Percentiles rank a stretch among this genome's conserved stretches.
These are phyloP conservation scores for Melitaea athalia DNA, from an alignment of 2,888 invertebrate genomes.

Conservation along the genomic window DNA sequence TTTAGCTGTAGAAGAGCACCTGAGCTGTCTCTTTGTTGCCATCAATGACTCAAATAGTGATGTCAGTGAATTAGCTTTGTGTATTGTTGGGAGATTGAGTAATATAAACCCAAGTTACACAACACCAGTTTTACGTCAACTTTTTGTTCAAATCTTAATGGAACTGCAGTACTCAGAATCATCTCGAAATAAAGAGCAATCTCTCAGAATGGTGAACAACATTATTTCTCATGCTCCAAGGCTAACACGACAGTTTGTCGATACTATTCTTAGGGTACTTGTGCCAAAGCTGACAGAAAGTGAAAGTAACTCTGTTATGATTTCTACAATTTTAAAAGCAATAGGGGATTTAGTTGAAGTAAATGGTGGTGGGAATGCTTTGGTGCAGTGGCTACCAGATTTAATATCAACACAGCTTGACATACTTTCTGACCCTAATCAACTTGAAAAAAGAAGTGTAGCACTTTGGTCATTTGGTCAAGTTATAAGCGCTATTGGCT, in stretches of 20 bases:
- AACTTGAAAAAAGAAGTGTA: constrained; percentile 95
- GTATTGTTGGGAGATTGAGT: constrained; percentile 95
- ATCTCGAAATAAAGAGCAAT: constrained; percentile 97
- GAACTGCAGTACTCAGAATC: constrained; percentile 98
- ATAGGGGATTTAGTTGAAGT: constrained; percentile 98
- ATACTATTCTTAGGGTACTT: constrained; percentile 93
- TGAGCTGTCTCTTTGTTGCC: constrained; percentile 95
- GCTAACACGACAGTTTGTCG: constrained; percentile 96
- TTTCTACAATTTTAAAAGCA: constrained; percentile 93
- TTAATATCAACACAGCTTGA: constrained; percentile 94
- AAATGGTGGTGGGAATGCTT: constrained; percentile 90
- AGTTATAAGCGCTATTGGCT: constrained; percentile 97
- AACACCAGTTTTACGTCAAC: constrained; percentile 95
- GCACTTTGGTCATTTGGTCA: constrained; percentile 98
- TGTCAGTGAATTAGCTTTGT: constrained; percentile 95
- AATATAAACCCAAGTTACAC: constrained; percentile 98
- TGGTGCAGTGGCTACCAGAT: constrained; percentile 94
- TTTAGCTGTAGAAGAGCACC: constrained; percentile 96
- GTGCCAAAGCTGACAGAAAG: constrained; percentile 95
- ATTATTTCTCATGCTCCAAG: constrained; percentile 96
- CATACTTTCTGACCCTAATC: constrained; percentile 96
- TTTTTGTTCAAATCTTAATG: constrained; percentile 94
- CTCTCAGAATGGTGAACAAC: constrained; percentile 96
- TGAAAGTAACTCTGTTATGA: constrained; percentile 94
- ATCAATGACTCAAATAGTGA: constrained; percentile 98